These are phyloP conservation scores for Lepilemur septentrionalis DNA, from an alignment of 2,797 vertebrate species.

Conservation along the genomic window DNA sequence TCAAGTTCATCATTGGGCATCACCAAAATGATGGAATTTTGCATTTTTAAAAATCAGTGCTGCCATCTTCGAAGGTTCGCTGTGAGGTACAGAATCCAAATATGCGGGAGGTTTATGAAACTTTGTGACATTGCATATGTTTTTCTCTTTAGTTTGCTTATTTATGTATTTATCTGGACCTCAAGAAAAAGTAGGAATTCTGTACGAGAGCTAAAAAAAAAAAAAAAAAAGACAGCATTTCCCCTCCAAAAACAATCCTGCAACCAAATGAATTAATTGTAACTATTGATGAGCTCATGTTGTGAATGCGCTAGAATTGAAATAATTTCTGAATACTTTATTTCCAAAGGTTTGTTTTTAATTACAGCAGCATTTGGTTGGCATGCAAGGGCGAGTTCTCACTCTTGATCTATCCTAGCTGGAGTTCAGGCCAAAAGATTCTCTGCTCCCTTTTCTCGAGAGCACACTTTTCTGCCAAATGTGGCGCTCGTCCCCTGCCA, in stretches of 20 bases:
- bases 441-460: constrained; percentile 45
- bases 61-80: constrained; percentile 68
- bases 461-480: constrained; percentile 61
- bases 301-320: constrained; percentile 66
- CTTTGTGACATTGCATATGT: constrained; percentile 68
- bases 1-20: constrained; percentile 79
- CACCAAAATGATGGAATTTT: constrained; percentile 77
- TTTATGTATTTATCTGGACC: constrained; percentile 40
- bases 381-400: not conserved
- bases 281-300: constrained; percentile 73
- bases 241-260: not conserved
- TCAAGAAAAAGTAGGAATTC: constrained; percentile 46
- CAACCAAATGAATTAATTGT: constrained; percentile 77
- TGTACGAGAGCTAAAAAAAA: constrained; percentile 10
- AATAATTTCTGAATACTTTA: constrained; percentile 65
- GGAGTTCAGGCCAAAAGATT: constrained; percentile 46
- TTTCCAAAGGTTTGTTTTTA: constrained; percentile 81
- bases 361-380: constrained; percentile 68
- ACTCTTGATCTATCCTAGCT: constrained; percentile 29
- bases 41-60: constrained; percentile 78
- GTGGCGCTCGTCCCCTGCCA: constrained; percentile 57
- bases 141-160: constrained; percentile 54
- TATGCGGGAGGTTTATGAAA: constrained; percentile 67
- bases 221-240: not conserved
- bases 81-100: constrained; percentile 73